Evolutionary conservation across 1,140 invertebrate genomes (phyloP).

Genomic region (Protaetia brevitarsis): DNA sequence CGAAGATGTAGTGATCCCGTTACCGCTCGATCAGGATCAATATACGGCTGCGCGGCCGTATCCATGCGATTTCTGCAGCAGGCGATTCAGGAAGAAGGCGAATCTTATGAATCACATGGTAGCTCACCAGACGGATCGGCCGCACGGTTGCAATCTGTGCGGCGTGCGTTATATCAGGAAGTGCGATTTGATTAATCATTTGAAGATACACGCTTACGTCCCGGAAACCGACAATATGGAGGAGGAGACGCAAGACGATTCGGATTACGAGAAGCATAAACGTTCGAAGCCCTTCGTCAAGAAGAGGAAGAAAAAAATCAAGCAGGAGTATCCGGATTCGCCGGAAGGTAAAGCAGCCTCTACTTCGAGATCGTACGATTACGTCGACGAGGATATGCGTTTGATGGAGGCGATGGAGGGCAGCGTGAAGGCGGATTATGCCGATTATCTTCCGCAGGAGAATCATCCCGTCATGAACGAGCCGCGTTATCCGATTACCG

Average conservation of each 20-base stretch:
- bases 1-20: constrained; percentile 70
- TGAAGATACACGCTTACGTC: constrained; percentile 76
- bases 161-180: constrained; percentile 73
- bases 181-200: constrained; percentile 74
- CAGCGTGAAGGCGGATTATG: constrained; percentile 47
- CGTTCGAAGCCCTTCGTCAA: constrained; percentile 24
- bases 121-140: constrained; percentile 73
- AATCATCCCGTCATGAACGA: constrained; percentile 53
- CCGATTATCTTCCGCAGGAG: constrained; percentile 33
- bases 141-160: constrained; percentile 74
- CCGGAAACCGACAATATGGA: constrained; percentile 51
- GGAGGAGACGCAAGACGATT: constrained; percentile 39
- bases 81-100: constrained; percentile 76
- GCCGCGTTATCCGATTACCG: constrained; percentile 60
- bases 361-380: constrained; percentile 47
- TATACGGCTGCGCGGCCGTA: constrained; percentile 77
- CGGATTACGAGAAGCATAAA: constrained; percentile 32
- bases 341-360: constrained; percentile 31
- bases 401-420: constrained; percentile 50
- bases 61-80: constrained; percentile 80
- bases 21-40: constrained; percentile 77
- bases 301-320: constrained; percentile 35
- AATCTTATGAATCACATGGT: constrained; percentile 82
- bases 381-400: constrained; percentile 51
- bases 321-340: constrained; percentile 40